phyloP scores from a whole-genome alignment of 2,888 invertebrate species.

The Ecliptopera silaceata region DNA sequence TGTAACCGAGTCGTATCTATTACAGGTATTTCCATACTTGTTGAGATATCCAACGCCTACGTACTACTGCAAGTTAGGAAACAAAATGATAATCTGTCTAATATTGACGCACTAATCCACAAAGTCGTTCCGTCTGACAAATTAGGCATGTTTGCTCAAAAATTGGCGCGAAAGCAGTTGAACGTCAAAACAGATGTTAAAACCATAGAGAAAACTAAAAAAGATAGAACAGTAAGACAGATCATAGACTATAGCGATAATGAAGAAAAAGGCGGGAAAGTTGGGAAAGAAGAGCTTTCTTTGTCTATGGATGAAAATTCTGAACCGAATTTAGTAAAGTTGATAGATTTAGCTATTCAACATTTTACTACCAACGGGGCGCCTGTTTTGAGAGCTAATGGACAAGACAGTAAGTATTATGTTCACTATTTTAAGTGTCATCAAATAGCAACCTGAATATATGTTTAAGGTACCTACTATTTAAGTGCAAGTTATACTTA shows the following conservation, averaged over 20 bases:
- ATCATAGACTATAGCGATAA: neutral
- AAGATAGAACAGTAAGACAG: neutral
- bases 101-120: slow-evolving; percentile 13
- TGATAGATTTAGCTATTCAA: slow-evolving; percentile 1
- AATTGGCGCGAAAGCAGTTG: slow-evolving; percentile 1
- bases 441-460: too few species aligned
- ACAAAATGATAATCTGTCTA: slow-evolving; percentile 1
- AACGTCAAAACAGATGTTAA: neutral
- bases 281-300: neutral
- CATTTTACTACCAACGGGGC: neutral
- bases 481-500: too few species aligned
- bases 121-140: slow-evolving; percentile 8
- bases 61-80: slow-evolving; percentile 8
- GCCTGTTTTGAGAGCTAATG: neutral
- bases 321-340: neutral
- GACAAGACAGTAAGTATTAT: slow-evolving; percentile 3
- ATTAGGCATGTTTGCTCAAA: neutral
- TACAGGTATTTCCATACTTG: slow-evolving; percentile 1
- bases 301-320: slow-evolving; percentile 4
- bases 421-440: neutral
- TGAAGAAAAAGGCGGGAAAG: neutral
- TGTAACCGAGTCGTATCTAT: neutral
- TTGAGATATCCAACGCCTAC: slow-evolving; percentile 7
- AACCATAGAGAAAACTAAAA: neutral
- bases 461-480: too few species aligned